Conservation (phyloP, 1,140 invertebrate genomes). For the Bombus pascuorum region DNA sequence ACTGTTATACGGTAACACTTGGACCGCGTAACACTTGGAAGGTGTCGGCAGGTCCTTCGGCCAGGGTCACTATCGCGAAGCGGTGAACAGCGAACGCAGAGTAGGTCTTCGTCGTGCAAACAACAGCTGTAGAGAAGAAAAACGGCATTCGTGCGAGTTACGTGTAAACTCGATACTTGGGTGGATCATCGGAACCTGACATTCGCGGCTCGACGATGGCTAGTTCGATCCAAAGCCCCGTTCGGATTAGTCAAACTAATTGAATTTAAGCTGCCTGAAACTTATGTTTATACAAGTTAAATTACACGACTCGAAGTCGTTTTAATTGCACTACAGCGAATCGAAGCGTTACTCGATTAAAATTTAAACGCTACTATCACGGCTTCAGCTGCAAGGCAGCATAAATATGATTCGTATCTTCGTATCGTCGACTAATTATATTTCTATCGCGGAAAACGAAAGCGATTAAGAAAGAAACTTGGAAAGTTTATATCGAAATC, state of each 20-base stretch:
- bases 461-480: neutral
- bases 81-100: conserved; percentile 43
- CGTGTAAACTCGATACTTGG: conserved; percentile 62
- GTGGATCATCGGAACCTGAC: conserved; percentile 64
- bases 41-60: conserved; percentile 69
- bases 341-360: too few relatives aligned
- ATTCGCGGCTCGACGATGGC: conserved; percentile 47
- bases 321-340: neutral
- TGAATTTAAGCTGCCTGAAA: neutral
- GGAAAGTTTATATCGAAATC: neutral
- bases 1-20: conserved; percentile 63
- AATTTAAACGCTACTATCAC: too few relatives aligned
- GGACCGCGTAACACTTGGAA: conserved; percentile 76
- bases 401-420: too few relatives aligned
- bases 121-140: conserved; percentile 23
- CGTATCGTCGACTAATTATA: too few relatives aligned
- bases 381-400: too few relatives aligned
- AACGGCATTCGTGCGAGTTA: conserved; percentile 52
- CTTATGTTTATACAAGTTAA: neutral
- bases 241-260: conserved; percentile 7
- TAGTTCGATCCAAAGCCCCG: conserved; percentile 11
- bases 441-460: neutral
- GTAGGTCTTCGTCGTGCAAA: conserved; percentile 64
- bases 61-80: conserved; percentile 60
- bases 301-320: neutral